phyloP scores from a whole-genome alignment of 2,797 vertebrate genomes.

The Microhierax caerulescens region DNA sequence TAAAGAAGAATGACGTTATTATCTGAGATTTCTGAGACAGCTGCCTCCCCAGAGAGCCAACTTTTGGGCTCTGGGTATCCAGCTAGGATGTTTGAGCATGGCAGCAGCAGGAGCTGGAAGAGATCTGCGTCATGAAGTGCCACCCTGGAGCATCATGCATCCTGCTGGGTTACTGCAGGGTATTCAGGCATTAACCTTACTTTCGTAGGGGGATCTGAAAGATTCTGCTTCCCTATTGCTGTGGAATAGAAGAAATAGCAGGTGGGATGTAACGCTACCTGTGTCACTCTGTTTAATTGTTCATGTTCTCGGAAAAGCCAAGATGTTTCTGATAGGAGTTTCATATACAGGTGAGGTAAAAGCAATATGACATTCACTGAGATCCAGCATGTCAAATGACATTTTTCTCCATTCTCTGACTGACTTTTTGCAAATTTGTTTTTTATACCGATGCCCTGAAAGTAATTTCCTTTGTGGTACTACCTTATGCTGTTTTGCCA shows the following conservation, averaged over 20 bases:
- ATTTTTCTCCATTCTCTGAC: background rate
- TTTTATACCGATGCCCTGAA: background rate
- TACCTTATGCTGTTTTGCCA: background rate
- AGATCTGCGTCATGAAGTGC: background rate
- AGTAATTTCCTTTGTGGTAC: background rate
- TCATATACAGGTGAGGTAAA: background rate
- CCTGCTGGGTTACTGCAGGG: background rate
- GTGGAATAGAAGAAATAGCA: background rate
- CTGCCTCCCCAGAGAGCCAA: background rate
- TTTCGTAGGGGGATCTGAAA: background rate
- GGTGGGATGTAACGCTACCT: background rate
- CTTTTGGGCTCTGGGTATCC: background rate
- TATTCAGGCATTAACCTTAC: background rate
- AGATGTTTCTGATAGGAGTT: background rate
- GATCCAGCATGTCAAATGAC: background rate
- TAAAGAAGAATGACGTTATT: background rate
- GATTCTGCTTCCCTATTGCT: background rate
- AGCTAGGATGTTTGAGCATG: rapidly evolving
- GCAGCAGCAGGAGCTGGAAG: background rate
- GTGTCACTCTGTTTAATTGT: background rate
- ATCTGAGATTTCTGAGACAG: background rate
- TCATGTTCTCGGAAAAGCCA: background rate
- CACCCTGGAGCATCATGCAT: background rate
- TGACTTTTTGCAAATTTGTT: background rate
- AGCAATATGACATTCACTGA: background rate